These are phyloP conservation scores for Andrena bicolor DNA, from an alignment of 2,888 invertebrate species.

Conservation along the genomic window DNA sequence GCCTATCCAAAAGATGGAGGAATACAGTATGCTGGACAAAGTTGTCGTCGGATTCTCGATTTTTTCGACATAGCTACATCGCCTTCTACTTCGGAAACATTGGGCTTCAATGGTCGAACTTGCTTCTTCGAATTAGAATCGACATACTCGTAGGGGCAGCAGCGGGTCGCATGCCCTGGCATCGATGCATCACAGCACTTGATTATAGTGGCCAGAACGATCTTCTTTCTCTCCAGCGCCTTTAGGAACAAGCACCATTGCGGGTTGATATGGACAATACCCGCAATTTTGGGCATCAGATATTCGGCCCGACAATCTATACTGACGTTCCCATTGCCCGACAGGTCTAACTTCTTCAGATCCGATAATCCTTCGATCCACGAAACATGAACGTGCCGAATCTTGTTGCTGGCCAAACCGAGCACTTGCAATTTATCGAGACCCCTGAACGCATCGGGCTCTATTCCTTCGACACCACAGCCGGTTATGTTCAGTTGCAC, in stretches of 20 bases:
- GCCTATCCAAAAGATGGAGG: too few species aligned
- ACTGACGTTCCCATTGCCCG: conserved; percentile 49
- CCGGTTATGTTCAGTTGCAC: conserved; percentile 56
- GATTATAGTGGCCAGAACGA: too few species aligned
- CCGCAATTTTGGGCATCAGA: conserved; percentile 44
- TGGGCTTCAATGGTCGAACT: too few species aligned
- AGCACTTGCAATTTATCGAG: conserved; percentile 51
- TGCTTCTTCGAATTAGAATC: too few species aligned
- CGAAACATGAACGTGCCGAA: conserved; percentile 42
- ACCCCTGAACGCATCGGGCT: conserved; percentile 54
- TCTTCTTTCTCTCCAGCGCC: too few species aligned
- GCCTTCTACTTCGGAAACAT: too few species aligned
- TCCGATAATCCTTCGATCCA: conserved; percentile 55
- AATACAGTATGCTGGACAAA: too few species aligned
- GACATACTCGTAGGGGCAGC: too few species aligned
- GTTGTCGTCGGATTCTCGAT: too few species aligned
- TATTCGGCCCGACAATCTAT: conserved; percentile 54
- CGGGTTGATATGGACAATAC: conserved; percentile 56
- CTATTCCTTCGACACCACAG: conserved; percentile 53
- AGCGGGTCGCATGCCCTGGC: too few species aligned
- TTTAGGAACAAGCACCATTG: conserved; percentile 23
- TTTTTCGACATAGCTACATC: too few species aligned
- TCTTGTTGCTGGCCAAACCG: conserved; percentile 54
- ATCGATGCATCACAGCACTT: too few species aligned
- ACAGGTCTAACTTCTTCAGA: conserved; percentile 46